Conservation (phyloP, 2,888 invertebrate species). For the Cyclophora albipunctata region DNA sequence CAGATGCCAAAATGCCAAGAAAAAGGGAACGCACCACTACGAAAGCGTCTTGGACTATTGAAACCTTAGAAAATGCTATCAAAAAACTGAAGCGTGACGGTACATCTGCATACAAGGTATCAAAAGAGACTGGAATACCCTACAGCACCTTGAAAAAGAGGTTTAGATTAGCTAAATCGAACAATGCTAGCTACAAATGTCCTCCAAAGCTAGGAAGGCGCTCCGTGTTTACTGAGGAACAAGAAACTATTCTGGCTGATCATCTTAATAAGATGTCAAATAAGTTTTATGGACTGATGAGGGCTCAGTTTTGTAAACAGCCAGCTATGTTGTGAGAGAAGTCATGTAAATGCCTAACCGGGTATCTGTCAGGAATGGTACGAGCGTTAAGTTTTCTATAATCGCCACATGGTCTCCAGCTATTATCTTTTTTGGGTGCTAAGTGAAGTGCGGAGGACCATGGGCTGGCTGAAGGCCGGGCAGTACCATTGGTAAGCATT, state of each 20-base stretch:
- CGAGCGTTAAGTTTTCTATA: too few species aligned
- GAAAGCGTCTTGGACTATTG: constrained; percentile 11
- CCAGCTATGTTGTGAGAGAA: too few species aligned
- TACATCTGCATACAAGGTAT: constrained; percentile 11
- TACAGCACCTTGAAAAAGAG: constrained; percentile 6
- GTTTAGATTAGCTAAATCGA: constrained; percentile 14
- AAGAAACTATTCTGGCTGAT: constrained; percentile 18
- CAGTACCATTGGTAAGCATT: too few species aligned
- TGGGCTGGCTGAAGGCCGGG: too few species aligned
- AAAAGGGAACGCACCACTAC: constrained; percentile 11
- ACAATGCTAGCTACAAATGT: constrained; percentile 14
- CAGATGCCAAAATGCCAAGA: constrained; percentile 9
- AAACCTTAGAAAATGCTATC: constrained; percentile 13
- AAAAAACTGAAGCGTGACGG: constrained; percentile 8
- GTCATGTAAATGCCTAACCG: too few species aligned
- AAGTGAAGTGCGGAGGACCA: too few species aligned
- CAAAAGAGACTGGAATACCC: constrained; percentile 10
- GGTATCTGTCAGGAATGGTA: too few species aligned
- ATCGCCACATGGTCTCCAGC: too few species aligned
- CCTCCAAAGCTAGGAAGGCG: constrained; percentile 16
- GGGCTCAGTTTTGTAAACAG: constrained; percentile 17
- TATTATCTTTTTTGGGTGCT: too few species aligned
- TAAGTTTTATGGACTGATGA: constrained; percentile 20
- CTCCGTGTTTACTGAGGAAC: constrained; percentile 18
- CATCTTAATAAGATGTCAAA: constrained; percentile 20